A percentile compares a stretch with the other conserved stretches of the same genome.
phyloP scores from a whole-genome alignment of 2,113 vertebrate genomes.

The Leuciscus idus region DNA sequence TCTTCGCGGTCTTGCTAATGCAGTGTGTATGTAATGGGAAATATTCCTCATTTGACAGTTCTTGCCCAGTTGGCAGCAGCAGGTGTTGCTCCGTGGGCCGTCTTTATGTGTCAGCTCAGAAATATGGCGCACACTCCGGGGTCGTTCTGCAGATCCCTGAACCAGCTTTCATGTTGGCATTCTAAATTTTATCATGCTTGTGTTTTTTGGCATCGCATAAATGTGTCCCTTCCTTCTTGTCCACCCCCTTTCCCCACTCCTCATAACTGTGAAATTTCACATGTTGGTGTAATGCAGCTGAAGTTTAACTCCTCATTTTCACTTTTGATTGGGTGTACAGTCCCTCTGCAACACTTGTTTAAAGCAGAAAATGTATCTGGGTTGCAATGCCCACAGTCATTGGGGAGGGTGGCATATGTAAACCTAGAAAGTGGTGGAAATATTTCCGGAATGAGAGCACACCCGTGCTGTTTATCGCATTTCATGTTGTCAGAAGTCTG shows the following conservation, averaged over 20 bases:
- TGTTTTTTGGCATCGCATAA: conserved; percentile 41
- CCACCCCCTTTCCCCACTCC: not conserved
- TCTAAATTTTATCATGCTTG: conserved; percentile 17
- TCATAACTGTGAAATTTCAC: conserved; percentile 4
- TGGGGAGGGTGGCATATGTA: conserved; percentile 6
- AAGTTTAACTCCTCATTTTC: conserved; percentile 25
- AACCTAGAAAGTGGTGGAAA: conserved; percentile 2
- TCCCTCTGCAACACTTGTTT: conserved; percentile 18
- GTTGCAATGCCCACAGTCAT: conserved; percentile 33
- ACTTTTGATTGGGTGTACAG: conserved; percentile 36
- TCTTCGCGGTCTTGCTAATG: conserved; percentile 26
- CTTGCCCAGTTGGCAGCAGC: conserved; percentile 56
- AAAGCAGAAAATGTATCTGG: conserved; percentile 18
- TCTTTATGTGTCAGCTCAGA: conserved; percentile 50
- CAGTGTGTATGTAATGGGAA: conserved; percentile 37
- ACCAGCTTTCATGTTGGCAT: conserved; percentile 49
- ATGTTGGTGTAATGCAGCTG: not conserved
- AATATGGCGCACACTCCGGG: conserved; percentile 51
- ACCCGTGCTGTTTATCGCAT: not conserved
- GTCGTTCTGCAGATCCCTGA: conserved; percentile 49
- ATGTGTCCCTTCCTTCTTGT: not conserved
- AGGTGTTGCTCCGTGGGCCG: conserved; percentile 55
- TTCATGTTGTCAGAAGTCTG: not conserved
- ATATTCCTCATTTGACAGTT: conserved; percentile 49
- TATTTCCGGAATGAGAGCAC: not conserved